Conservation (phyloP, 2,113 vertebrate genomes). For the Crypturellus undulatus region DNA sequence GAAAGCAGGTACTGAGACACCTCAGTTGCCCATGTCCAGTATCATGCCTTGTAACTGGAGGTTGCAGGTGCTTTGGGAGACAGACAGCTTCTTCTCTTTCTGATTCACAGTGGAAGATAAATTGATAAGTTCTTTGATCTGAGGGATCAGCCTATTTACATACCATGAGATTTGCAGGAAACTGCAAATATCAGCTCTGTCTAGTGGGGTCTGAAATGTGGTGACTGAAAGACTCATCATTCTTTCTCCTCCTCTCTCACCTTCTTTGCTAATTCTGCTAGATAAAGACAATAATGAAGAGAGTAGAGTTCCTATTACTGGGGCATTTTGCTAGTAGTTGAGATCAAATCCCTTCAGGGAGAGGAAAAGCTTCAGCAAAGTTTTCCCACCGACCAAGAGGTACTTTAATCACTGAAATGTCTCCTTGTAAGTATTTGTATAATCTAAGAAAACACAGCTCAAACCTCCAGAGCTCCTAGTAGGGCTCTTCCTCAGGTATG, state of each 20-base stretch:
- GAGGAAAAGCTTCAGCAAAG: not conserved
- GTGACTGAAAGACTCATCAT: not conserved
- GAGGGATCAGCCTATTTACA: not conserved
- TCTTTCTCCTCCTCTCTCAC: not conserved
- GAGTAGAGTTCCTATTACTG: not conserved
- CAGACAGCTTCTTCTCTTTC: not conserved
- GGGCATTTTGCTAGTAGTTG: not conserved
- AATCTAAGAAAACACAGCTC: not conserved
- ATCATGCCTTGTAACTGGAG: not conserved
- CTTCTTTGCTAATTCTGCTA: not conserved
- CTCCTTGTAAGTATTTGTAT: not conserved
- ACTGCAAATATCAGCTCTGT: not conserved
- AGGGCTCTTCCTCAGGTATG: not conserved
- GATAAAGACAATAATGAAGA: accelerated
- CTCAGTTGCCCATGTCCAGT: accelerated
- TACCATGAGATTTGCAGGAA: not conserved
- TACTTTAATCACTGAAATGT: not conserved
- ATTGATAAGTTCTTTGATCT: not conserved
- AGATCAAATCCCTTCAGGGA: not conserved
- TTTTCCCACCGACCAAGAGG: not conserved
- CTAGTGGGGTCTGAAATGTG: not conserved
- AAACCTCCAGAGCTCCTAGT: not conserved
- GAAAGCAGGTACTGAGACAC: not conserved
- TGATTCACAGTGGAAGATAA: accelerated
- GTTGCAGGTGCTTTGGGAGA: not conserved